These are phyloP conservation scores for Yponomeuta sedellus DNA, from an alignment of 2,888 invertebrate genomes.

Conservation along the genomic window DNA sequence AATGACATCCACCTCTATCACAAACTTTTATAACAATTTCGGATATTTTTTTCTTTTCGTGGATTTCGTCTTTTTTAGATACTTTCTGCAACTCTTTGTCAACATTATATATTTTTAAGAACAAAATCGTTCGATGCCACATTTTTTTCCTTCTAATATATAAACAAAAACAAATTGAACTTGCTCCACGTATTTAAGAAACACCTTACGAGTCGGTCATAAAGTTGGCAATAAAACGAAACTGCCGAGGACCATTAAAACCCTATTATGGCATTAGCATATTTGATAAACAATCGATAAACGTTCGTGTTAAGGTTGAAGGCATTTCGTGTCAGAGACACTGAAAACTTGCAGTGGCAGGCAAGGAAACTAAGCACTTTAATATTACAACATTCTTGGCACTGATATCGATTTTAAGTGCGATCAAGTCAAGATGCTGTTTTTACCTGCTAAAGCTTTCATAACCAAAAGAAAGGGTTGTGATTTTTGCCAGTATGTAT, in stretches of 20 bases:
- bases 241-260: constrained; percentile 46
- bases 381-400: too few species aligned
- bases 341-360: background rate
- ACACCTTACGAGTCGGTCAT: background rate
- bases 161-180: background rate
- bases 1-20: too few species aligned
- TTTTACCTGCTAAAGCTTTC: background rate
- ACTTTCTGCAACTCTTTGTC: too few species aligned
- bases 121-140: too few species aligned
- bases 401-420: too few species aligned
- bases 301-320: constrained; percentile 26
- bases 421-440: background rate
- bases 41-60: too few species aligned
- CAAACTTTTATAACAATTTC: too few species aligned
- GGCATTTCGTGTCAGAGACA: background rate
- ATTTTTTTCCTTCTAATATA: background rate
- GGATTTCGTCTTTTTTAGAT: too few species aligned
- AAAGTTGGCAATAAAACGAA: background rate
- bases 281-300: constrained; percentile 62
- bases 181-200: background rate
- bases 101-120: too few species aligned
- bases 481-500: background rate
- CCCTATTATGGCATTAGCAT: constrained; percentile 65
- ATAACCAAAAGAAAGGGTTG: background rate
- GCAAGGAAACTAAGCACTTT: background rate